A percentile compares a stretch with the other conserved stretches of the same genome.
These are phyloP conservation scores for Eidolon helvum DNA, from an alignment of 2,113 vertebrate species.

Conservation along the genomic window DNA sequence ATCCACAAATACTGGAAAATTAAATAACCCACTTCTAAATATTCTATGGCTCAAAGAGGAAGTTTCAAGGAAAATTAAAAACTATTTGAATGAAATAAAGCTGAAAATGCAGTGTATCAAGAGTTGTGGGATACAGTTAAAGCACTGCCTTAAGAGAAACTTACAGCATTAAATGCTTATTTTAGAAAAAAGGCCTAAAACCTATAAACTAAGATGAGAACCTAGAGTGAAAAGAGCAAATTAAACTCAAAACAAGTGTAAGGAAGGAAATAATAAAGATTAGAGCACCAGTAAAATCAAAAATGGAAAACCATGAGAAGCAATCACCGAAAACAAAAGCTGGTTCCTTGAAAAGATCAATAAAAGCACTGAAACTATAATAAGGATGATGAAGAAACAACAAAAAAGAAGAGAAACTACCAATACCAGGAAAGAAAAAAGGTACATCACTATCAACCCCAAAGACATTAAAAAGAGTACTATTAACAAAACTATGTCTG, in stretches of 20 bases:
- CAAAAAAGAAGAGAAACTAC: neutral
- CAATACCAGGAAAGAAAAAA: neutral
- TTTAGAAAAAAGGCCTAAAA: neutral
- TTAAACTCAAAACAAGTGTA: neutral
- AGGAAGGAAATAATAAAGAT: neutral
- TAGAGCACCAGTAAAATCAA: neutral
- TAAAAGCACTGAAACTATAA: neutral
- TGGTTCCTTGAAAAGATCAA: neutral
- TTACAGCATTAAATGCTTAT: neutral
- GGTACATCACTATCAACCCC: neutral
- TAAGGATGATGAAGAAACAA: neutral
- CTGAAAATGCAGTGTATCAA: neutral
- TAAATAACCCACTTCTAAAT: neutral
- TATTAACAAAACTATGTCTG: neutral
- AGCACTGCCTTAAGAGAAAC: neutral
- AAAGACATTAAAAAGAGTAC: neutral
- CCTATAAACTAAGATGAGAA: neutral
- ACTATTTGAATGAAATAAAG: neutral
- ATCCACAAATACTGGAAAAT: conserved; percentile 26
- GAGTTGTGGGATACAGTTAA: neutral
- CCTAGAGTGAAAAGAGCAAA: neutral
- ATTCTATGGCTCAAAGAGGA: neutral
- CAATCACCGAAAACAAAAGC: neutral
- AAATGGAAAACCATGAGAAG: neutral
- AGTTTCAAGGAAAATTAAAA: neutral